These are phyloP conservation scores for Aethes cnicana DNA, from an alignment of 2,888 invertebrate genomes.

Conservation along the genomic window DNA sequence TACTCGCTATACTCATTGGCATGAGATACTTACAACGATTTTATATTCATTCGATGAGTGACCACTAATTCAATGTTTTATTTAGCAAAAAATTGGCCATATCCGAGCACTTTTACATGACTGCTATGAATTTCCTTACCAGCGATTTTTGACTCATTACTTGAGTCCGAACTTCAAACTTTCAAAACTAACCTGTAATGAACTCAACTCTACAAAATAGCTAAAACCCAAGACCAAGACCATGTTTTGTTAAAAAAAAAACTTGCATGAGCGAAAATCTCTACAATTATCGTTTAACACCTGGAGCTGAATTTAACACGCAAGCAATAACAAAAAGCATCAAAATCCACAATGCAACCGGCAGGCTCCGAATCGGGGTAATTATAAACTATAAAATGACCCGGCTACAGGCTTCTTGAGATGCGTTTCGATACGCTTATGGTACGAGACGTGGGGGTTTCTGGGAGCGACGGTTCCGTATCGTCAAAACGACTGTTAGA, in stretches of 20 bases:
- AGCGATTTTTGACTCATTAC: too few relatives aligned
- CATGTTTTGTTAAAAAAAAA: not conserved
- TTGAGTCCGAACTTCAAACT: too few relatives aligned
- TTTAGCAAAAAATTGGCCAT: too few relatives aligned
- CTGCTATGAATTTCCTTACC: too few relatives aligned
- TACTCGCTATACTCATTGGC: too few relatives aligned
- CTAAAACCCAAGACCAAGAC: not conserved
- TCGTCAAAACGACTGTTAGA: not conserved
- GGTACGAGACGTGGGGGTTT: conserved; percentile 37
- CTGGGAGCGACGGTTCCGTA: conserved; percentile 55
- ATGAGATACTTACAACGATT: too few relatives aligned
- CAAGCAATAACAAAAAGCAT: conserved; percentile 22
- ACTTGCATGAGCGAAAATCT: not conserved
- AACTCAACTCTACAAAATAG: too few relatives aligned
- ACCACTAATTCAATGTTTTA: too few relatives aligned
- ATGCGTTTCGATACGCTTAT: conserved; percentile 69
- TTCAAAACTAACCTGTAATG: too few relatives aligned
- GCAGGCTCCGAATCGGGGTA: conserved; percentile 50
- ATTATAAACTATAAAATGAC: conserved; percentile 80
- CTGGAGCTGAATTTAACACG: conserved; percentile 17
- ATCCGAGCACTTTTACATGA: too few relatives aligned
- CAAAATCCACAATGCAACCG: conserved; percentile 30
- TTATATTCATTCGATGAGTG: too few relatives aligned
- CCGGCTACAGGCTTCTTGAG: conserved; percentile 77
- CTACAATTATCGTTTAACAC: conserved; percentile 12